Conservation (phyloP, 2,797 vertebrate genomes). For the Hippopotamyrus pictus region DNA sequence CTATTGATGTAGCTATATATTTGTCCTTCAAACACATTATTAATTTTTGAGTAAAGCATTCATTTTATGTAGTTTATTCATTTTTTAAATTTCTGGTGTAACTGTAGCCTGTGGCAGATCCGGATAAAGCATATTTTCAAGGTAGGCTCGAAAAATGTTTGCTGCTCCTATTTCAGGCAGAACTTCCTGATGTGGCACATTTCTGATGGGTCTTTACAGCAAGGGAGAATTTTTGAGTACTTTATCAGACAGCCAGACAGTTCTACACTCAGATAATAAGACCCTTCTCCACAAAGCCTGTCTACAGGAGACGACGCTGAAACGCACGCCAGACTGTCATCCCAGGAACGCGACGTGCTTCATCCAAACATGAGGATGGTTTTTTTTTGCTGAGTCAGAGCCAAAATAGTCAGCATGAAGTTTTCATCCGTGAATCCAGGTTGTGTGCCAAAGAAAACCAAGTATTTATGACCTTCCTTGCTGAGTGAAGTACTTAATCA, state of each 20-base stretch:
- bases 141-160: background rate
- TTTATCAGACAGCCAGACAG: conserved; percentile 13
- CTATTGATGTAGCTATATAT: background rate
- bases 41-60: background rate
- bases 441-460: background rate
- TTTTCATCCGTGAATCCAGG: background rate
- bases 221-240: background rate
- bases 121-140: background rate
- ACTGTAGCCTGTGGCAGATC: background rate
- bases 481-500: background rate
- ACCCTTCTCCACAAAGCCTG: background rate
- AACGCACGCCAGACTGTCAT: background rate
- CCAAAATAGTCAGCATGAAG: background rate
- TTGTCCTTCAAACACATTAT: background rate
- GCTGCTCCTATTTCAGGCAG: background rate
- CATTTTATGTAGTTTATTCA: background rate
- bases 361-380: background rate
- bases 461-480: background rate
- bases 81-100: background rate
- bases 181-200: background rate
- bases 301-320: background rate
- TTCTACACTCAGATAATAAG: conserved; percentile 13
- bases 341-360: background rate
- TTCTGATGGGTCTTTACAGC: conserved; percentile 1
- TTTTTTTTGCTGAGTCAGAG: background rate